phyloP scores from a whole-genome alignment of 2,113 vertebrate genomes.

The Carassius auratus region DNA sequence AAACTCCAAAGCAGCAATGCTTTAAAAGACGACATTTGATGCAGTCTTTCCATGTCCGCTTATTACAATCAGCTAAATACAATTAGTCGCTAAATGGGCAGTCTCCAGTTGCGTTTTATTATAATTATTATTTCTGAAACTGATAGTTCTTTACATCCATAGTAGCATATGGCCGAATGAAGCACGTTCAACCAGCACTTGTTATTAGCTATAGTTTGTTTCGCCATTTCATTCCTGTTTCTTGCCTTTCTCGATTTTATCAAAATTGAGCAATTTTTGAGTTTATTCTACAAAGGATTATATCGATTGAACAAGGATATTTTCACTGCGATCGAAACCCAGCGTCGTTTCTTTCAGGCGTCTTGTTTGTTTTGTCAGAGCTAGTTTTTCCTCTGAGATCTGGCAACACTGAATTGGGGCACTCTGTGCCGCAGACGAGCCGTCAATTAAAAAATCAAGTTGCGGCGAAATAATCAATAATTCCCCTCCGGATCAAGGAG shows the following conservation, averaged over 20 bases:
- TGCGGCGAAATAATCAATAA: not conserved
- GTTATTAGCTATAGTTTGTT: not conserved
- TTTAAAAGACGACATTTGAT: not conserved
- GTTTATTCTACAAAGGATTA: not conserved
- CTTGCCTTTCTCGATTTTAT: not conserved
- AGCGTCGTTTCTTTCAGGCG: not conserved
- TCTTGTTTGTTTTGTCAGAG: constrained; percentile 1
- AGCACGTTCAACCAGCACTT: not conserved
- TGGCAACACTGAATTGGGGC: not conserved
- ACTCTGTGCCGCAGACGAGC: constrained; percentile 1
- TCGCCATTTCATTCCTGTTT: not conserved
- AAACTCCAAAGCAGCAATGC: not conserved
- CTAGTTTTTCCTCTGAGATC: not conserved
- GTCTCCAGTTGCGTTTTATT: not conserved
- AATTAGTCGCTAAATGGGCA: not conserved
- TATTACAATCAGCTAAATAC: not conserved
- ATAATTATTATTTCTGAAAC: not conserved
- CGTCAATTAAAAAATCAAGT: constrained; percentile 4
- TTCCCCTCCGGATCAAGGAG: not conserved
- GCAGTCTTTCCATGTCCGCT: not conserved
- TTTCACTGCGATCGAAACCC: not conserved
- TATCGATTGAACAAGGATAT: not conserved
- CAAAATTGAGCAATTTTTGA: not conserved
- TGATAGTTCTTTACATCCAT: not conserved
- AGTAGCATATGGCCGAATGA: not conserved